Conservation (phyloP, 2,113 vertebrate species). For the Poeciliopsis turrubarensis region DNA sequence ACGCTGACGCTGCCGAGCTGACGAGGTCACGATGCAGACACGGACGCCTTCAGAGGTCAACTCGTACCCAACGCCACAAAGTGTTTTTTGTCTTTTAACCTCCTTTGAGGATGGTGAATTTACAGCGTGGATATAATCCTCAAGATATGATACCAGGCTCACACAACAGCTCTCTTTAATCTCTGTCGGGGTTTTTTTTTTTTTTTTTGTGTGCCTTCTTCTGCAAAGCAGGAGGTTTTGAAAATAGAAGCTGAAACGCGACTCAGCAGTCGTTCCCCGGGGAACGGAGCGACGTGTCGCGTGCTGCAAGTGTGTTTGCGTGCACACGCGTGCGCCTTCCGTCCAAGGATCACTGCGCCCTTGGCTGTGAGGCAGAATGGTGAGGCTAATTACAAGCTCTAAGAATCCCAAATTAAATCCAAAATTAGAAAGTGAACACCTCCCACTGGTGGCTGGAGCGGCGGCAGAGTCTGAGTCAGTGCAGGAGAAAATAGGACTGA, state of each 20-base stretch:
- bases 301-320: conserved; percentile 6
- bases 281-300: conserved; percentile 15
- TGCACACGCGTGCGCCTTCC: conserved; percentile 16
- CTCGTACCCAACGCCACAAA: background rate
- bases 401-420: conserved; percentile 68
- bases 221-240: background rate
- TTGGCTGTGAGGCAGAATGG: conserved; percentile 56
- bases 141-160: background rate
- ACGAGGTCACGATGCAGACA: conserved; percentile 4
- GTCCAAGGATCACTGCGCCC: conserved; percentile 38
- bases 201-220: background rate
- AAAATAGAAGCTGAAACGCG: conserved; percentile 15
- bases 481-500: conserved; percentile 36
- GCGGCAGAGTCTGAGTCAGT: conserved; percentile 59
- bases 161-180: background rate
- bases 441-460: conserved; percentile 56
- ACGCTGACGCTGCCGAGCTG: background rate
- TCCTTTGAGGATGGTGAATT: background rate
- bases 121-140: background rate
- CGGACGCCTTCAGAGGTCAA: background rate
- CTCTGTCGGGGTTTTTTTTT: background rate
- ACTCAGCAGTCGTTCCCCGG: background rate
- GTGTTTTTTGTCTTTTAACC: background rate
- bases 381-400: conserved; percentile 73
- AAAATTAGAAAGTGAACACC: conserved; percentile 76